Base-by-base conservation (phyloP, 2,113 vertebrate species). In the Psettodes erumei region DNA sequence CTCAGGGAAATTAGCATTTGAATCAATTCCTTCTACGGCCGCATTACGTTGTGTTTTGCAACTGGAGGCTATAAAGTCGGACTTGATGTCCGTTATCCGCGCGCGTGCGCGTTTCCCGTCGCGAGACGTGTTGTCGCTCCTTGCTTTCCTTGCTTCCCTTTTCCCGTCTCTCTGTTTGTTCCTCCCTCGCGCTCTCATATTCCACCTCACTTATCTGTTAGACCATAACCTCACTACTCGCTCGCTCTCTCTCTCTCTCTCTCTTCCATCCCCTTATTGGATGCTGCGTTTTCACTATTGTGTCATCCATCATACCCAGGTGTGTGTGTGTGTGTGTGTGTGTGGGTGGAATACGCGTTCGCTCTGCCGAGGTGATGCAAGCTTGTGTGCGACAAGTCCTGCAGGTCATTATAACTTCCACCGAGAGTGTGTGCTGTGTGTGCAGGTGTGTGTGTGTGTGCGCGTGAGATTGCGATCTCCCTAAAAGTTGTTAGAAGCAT, bases 221-320 rank as follows among this genome's bases (percentile, higher is more conserved):
- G n/a, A n/a, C n/a, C n/a, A n/a, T 42, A 59, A n/a, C 11, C 70
- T 62, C 66, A 58, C 67, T 47, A 6, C 9, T 28, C 56, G 47
- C 47, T 81, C 28, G 35, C 75, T 48, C 21, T 43, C 28, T 11
- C 25, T 15, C 9, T 23, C 19, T 50, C 53, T 8, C 63, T 47
- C 64, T 2, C 63, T 47, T 23, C 55, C 18, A 1, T 23, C 47
- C 66, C 69, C 27, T 67, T 59, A 81, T 76, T 75, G 66, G 35
- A 43, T 60, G 68, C 56, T 83, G 76, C 72, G 65, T 83, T 79
- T 84, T 82, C 66, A 30, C 67, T 64, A 59, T 78, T 53, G 77
- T 59, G 27, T 75, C 83, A 88, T 90, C 83, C 85, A 88, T 91
- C 87, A 89, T 53, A 28, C 58, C 12, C 67, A 81, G 74, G 33